These are phyloP conservation scores for Drosophila diplacantha DNA, from an alignment of 2,888 invertebrate species.

Conservation along the genomic window DNA sequence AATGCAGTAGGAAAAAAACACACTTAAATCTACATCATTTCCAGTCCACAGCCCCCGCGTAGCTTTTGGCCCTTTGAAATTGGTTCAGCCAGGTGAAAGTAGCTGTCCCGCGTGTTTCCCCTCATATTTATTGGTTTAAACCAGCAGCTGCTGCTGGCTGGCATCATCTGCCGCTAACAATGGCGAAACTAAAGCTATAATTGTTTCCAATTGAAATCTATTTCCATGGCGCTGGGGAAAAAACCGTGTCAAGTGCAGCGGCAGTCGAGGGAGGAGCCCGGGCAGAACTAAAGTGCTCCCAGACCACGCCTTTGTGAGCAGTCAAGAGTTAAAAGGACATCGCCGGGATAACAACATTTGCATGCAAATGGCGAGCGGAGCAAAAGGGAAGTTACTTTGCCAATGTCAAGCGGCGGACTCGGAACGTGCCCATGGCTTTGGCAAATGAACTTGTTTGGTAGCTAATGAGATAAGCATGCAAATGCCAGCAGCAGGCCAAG, in stretches of 20 bases:
- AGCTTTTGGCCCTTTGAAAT: constrained; percentile 24
- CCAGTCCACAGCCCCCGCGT: constrained; percentile 48
- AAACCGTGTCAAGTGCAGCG: constrained; percentile 39
- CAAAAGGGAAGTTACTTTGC: constrained; percentile 44
- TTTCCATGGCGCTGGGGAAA: constrained; percentile 1
- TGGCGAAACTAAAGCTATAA: constrained; percentile 29
- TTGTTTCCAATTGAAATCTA: constrained; percentile 29
- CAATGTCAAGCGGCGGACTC: constrained; percentile 42
- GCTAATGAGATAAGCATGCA: constrained; percentile 68
- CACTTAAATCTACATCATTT: constrained; percentile 69
- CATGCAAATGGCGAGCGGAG: constrained; percentile 52
- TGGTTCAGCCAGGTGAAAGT: constrained; percentile 35
- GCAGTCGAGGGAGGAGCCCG: background rate
- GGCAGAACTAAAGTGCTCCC: constrained; percentile 11
- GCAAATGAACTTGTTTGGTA: constrained; percentile 67
- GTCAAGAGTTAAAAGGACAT: constrained; percentile 45
- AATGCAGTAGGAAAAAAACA: constrained; percentile 46
- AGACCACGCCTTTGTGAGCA: constrained; percentile 39
- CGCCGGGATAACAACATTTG: constrained; percentile 52
- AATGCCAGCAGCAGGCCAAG: constrained; percentile 37
- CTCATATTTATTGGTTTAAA: constrained; percentile 27
- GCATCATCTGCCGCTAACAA: constrained; percentile 10
- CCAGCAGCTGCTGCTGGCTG: constrained; percentile 12
- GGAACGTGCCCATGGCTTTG: constrained; percentile 48
- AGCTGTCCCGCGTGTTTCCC: background rate